Percentiles rank a stretch among this genome's conserved stretches.
Conservation (phyloP, 2,888 invertebrate species). For the Deilephila elpenor region DNA sequence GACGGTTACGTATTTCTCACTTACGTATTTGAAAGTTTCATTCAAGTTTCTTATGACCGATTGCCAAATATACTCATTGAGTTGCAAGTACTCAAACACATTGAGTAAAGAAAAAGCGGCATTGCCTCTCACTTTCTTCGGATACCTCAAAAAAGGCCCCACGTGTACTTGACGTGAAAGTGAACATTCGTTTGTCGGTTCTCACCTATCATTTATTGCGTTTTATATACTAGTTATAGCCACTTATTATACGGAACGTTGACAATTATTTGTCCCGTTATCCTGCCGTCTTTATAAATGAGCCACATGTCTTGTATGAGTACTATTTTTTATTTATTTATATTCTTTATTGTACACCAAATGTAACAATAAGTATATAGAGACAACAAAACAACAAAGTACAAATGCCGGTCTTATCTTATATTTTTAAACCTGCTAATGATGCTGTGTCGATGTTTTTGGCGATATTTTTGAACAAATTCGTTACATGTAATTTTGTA, state of each 20-base stretch:
- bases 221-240: conserved; percentile 50
- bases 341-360: no score
- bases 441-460: no score
- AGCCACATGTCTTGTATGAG: neutral
- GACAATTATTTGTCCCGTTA: conserved; percentile 63
- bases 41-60: conserved; percentile 28
- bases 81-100: conserved; percentile 57
- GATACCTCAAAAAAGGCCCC: conserved; percentile 63
- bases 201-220: conserved; percentile 58
- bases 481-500: no score
- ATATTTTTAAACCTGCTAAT: no score
- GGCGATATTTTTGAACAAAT: no score
- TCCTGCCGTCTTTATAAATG: conserved; percentile 42
- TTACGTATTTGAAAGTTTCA: conserved; percentile 32
- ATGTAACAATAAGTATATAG: no score
- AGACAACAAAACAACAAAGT: no score
- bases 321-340: no score
- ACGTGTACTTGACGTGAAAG: conserved; percentile 72
- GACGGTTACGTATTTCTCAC: conserved; percentile 1
- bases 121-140: conserved; percentile 77
- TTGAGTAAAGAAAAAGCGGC: conserved; percentile 75
- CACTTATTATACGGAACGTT: conserved; percentile 56
- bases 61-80: conserved; percentile 14
- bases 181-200: conserved; percentile 64
- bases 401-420: no score